Evolutionary conservation across 1,140 invertebrate genomes (phyloP), one percentile per base, ranked within the genome.

Genomic region (Globodera ellingtonae): DNA sequence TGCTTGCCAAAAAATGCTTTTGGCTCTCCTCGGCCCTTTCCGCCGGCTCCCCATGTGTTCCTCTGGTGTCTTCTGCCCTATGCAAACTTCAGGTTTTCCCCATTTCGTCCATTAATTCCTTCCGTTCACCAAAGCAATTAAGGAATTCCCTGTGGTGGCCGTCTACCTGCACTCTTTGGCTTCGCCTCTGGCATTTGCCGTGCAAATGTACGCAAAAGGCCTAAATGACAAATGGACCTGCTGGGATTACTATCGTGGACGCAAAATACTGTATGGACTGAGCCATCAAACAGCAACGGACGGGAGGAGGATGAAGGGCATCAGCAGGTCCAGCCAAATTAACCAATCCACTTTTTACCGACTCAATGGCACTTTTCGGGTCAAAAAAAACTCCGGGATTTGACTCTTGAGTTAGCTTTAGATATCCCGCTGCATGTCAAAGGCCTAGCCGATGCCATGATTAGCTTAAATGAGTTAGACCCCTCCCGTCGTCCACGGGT

Each of bases 1-100:
- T 78, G 66, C 62, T 81, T 44, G 72, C 75, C 47, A 81, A 81
- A 46, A 81, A 81, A 56, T 79, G 66, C 65, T 81, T 81, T 80
- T 81, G 69, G 47, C 47, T 81, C 18, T 81, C 35, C 8, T 77
- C 69, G n/a, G 65, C 75, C 24, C 69, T 81, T 21, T 18, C 72
- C 44, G n/a, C 59, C 35, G 21, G 72, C 13, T 56, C 66, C 47
- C 79, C 78, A 0, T 81, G 80, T 59, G 73, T 72, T 7, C 48
- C 67, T 7, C 47, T 77, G n/a, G 24, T 81, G 10, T 79, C 67
- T 21, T 72, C 62, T 13, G 56, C 47, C 21, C 72, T 50, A 44
- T 81, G 80, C 72, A 81, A 81, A 71, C 48, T 81, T 46, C 80
- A 81, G 56, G 56, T 62, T 62, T 13, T 10, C 35, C 56, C 13